A percentile compares a stretch with the other conserved stretches of the same genome.
These are phyloP conservation scores for Stenopsyche tienmushanensis DNA, from an alignment of 1,140 invertebrate species.

Conservation along the genomic window DNA sequence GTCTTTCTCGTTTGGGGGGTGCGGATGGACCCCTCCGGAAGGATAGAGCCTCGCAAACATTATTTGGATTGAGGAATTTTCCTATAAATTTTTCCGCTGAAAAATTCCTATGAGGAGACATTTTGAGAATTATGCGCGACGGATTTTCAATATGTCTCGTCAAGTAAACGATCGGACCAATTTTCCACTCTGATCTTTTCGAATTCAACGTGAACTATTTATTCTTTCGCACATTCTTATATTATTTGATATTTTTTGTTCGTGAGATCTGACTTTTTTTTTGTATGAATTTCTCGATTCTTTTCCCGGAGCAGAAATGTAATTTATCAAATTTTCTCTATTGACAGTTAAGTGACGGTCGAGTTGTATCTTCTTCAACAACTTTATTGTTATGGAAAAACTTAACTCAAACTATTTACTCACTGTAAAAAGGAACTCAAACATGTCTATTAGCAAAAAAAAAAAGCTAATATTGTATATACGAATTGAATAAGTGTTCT, in stretches of 20 bases:
- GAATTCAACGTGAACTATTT: background rate
- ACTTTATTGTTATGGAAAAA: too few relatives aligned
- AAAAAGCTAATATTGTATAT: too few relatives aligned
- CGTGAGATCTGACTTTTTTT: too few relatives aligned
- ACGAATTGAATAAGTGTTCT: too few relatives aligned
- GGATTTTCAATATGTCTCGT: background rate
- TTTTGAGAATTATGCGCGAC: background rate
- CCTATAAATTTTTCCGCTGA: background rate
- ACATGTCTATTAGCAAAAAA: too few relatives aligned
- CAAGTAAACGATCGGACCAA: background rate
- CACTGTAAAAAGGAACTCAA: too few relatives aligned
- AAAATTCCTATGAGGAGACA: background rate
- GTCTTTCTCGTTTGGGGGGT: background rate
- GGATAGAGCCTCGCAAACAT: background rate
- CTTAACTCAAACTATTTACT: too few relatives aligned
- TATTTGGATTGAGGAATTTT: background rate
- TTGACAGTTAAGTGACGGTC: background rate
- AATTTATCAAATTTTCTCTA: background rate
- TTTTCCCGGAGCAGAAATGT: too few relatives aligned
- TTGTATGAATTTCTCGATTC: too few relatives aligned
- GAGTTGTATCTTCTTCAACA: too few relatives aligned
- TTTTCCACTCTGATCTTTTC: background rate
- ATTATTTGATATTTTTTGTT: too few relatives aligned
- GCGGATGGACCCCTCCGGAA: background rate
- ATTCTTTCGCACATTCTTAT: too few relatives aligned